phyloP scores from a whole-genome alignment of 2,888 invertebrate species.

The Ptychoptera albimana region DNA sequence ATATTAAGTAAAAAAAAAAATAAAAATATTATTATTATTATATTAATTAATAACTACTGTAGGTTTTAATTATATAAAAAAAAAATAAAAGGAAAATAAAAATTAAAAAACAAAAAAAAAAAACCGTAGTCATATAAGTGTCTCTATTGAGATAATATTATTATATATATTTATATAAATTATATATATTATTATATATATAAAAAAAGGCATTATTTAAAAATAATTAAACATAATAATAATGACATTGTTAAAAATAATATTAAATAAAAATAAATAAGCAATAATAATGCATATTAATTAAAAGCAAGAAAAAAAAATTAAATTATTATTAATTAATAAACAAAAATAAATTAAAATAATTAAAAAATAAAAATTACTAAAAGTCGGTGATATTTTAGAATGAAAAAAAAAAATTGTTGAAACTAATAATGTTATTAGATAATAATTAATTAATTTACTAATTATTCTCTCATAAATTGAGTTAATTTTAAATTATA shows the following conservation, averaged over 20 bases:
- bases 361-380: not conserved
- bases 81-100: too few relatives aligned
- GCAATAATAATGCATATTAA: not conserved
- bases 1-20: too few relatives aligned
- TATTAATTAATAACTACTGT: too few relatives aligned
- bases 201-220: not conserved
- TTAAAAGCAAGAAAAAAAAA: not conserved
- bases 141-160: slow-evolving; percentile 5
- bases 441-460: not conserved
- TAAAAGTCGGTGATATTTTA: slow-evolving; percentile 5
- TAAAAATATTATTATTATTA: too few relatives aligned
- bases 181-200: not conserved
- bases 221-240: not conserved
- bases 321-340: not conserved
- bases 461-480: not conserved
- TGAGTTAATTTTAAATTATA: not conserved
- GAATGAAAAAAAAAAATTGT: slow-evolving; percentile 3
- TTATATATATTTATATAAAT: too few relatives aligned
- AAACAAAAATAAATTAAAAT: not conserved
- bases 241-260: not conserved
- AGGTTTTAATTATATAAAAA: too few relatives aligned
- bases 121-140: not conserved
- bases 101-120: not conserved
- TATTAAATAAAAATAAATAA: not conserved
- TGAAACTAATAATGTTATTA: not conserved